Conservation (phyloP, 2,113 vertebrate genomes). For the Lepidothrix coronata region DNA sequence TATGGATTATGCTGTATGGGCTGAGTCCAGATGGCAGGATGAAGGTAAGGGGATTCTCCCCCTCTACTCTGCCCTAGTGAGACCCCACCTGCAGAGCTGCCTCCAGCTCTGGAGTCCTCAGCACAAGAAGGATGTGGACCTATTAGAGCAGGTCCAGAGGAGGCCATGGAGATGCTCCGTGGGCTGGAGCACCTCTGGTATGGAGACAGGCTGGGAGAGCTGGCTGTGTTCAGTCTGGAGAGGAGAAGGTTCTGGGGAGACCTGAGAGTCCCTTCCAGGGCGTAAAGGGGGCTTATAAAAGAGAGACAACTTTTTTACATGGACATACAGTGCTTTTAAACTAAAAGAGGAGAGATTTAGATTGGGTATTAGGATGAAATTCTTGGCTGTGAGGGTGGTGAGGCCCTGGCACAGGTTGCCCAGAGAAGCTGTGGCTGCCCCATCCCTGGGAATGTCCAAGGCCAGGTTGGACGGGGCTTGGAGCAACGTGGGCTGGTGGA, state of each 20-base stretch:
- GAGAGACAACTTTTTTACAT: background rate
- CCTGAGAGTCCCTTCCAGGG: background rate
- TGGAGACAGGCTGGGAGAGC: background rate
- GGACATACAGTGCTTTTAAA: background rate
- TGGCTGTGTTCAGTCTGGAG: background rate
- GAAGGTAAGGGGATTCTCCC: background rate
- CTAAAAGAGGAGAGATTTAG: background rate
- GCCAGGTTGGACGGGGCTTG: background rate
- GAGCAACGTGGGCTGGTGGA: background rate
- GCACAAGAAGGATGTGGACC: background rate
- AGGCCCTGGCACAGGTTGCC: background rate
- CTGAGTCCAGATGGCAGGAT: background rate
- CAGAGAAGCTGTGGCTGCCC: background rate
- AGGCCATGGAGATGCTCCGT: background rate
- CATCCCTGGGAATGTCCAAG: background rate
- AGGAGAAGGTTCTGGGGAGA: background rate
- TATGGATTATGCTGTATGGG: background rate
- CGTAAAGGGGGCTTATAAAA: background rate
- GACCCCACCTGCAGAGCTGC: background rate
- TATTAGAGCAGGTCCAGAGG: background rate
- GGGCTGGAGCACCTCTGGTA: background rate
- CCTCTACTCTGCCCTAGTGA: background rate
- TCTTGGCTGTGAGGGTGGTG: background rate
- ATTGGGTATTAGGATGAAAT: background rate
- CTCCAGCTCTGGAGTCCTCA: background rate